phyloP scores from a whole-genome alignment of 2,797 vertebrate genomes.

The Allobates femoralis region DNA sequence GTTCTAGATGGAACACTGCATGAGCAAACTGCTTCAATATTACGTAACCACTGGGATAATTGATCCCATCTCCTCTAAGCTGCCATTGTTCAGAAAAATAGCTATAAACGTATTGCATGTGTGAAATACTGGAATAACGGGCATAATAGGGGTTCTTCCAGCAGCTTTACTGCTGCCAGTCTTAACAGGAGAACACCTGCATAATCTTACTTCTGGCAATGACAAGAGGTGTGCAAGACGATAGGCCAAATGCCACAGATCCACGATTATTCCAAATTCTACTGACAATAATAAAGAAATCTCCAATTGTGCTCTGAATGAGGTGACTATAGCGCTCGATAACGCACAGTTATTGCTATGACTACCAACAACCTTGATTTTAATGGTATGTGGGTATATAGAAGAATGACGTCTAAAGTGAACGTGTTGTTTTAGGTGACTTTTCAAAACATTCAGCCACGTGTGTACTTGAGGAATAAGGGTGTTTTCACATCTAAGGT shows the following conservation, averaged over 20 bases:
- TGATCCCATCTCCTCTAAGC: not conserved
- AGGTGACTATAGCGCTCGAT: not conserved
- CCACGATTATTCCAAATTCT: not conserved
- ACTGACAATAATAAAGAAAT: not conserved
- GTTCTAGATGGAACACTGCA: conserved; percentile 18
- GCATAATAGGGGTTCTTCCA: not conserved
- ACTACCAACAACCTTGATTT: not conserved
- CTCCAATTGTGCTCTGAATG: not conserved
- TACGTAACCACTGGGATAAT: conserved; percentile 17
- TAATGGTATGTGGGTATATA: no score
- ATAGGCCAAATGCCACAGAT: not conserved
- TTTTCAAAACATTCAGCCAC: no score
- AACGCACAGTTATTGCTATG: not conserved
- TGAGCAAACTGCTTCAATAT: conserved; percentile 3
- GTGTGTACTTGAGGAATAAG: no score
- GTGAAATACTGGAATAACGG: not conserved
- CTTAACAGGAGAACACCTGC: not conserved
- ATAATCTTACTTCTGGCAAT: not conserved
- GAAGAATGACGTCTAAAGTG: no score
- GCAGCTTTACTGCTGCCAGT: not conserved
- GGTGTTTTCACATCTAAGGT: no score
- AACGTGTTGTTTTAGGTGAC: no score
- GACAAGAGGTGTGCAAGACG: not conserved
- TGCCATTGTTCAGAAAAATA: conserved; percentile 21
- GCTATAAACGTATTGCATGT: not conserved